Percentiles rank a stretch among this genome's conserved stretches.
phyloP scores from a whole-genome alignment of 2,888 invertebrate species.

The Drosophila melanosoma region DNA sequence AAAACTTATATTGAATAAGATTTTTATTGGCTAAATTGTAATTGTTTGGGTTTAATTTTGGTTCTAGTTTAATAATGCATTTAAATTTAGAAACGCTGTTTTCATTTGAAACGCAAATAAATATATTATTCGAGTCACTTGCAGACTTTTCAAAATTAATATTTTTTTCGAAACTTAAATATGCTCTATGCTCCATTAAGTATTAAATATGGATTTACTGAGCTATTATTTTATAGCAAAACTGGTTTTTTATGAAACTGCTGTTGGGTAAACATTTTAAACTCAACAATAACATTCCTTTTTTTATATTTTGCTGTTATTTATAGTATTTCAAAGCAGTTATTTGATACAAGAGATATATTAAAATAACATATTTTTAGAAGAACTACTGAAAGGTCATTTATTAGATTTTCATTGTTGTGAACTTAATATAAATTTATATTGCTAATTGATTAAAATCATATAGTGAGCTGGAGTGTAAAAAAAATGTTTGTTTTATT shows the following conservation, averaged over 20 bases:
- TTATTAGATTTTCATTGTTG: conserved; percentile 44
- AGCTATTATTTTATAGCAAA: not conserved
- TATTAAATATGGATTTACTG: not conserved
- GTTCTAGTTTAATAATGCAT: not conserved
- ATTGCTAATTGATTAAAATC: conserved; percentile 60
- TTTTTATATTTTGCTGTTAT: conserved; percentile 18
- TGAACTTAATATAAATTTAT: conserved; percentile 53
- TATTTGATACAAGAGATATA: not conserved
- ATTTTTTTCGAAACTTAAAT: not conserved
- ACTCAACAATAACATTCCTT: not conserved
- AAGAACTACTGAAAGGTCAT: conserved; percentile 11
- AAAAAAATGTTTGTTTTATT: conserved; percentile 41
- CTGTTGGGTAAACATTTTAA: not conserved
- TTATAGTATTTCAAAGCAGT: conserved; percentile 9
- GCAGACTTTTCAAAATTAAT: no score
- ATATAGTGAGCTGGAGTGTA: conserved; percentile 35
- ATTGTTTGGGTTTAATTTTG: not conserved
- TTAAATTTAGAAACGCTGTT: not conserved
- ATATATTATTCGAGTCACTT: no score
- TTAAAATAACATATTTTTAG: conserved; percentile 13
- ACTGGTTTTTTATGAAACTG: not conserved
- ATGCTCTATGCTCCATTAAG: not conserved
- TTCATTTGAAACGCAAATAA: not conserved
- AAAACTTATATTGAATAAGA: not conserved
- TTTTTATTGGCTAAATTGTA: not conserved